A percentile compares a stretch with the other conserved stretches of the same genome.
Evolutionary conservation across 2,888 invertebrate species (phyloP).

Genomic region (Hyppa rectilinea): DNA sequence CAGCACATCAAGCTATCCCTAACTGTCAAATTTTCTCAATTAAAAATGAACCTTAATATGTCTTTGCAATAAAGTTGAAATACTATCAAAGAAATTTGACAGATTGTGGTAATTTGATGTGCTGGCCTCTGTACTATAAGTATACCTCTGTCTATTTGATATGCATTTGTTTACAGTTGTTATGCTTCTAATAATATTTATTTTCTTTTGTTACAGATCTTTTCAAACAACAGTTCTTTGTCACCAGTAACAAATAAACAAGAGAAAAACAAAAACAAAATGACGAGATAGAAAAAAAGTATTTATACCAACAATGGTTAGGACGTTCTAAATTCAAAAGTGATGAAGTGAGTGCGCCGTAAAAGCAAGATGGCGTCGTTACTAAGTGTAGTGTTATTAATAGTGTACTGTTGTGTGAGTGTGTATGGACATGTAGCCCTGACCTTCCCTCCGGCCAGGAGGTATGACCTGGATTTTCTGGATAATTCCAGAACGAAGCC

Average conservation of each 20-base stretch:
- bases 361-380: slow-evolving; percentile 75
- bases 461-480: slow-evolving; percentile 97
- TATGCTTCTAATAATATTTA: not conserved
- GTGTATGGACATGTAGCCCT: slow-evolving; percentile 94
- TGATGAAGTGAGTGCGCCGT: slow-evolving; percentile 60
- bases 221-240: slow-evolving; percentile 14
- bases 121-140: no score
- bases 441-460: slow-evolving; percentile 97
- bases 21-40: no score
- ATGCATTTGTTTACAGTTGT: no score
- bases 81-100: no score
- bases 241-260: slow-evolving; percentile 14
- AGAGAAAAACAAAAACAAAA: slow-evolving; percentile 34
- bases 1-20: no score
- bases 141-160: no score
- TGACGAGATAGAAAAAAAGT: slow-evolving; percentile 45
- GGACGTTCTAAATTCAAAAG: slow-evolving; percentile 66
- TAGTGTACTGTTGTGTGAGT: slow-evolving; percentile 72
- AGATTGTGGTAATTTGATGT: no score
- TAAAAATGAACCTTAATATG: no score
- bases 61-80: no score
- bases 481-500: slow-evolving; percentile 97
- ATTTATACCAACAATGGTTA: slow-evolving; percentile 56
- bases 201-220: slow-evolving; percentile 63
- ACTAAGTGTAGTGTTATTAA: slow-evolving; percentile 74